Conservation (phyloP, 2,797 vertebrate species). For the Rhabdophis nuchalis region DNA sequence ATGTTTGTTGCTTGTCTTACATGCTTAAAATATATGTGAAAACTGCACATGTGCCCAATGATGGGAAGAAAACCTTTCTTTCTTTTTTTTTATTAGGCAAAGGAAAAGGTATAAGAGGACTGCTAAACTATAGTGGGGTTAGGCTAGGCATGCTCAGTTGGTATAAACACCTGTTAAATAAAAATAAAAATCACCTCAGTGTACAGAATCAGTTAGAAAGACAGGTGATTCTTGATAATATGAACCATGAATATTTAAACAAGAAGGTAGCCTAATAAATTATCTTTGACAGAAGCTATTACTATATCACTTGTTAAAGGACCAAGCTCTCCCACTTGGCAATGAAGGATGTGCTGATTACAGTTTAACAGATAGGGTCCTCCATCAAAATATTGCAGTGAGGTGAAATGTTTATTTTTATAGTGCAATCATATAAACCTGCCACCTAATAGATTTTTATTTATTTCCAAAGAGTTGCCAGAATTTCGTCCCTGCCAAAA, state of each 20-base stretch:
- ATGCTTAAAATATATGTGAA: background rate
- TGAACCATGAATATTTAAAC: background rate
- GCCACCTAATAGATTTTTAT: background rate
- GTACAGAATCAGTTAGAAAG: background rate
- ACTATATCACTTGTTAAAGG: background rate
- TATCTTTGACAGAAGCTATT: background rate
- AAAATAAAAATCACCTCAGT: background rate
- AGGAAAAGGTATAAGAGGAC: background rate
- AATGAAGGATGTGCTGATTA: background rate
- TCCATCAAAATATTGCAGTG: background rate
- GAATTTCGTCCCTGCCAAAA: background rate
- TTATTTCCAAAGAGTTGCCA: background rate
- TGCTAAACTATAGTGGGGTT: background rate
- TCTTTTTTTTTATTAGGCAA: background rate
- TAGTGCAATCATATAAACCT: background rate
- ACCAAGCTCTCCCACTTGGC: background rate
- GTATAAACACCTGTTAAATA: background rate
- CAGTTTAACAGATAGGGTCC: background rate
- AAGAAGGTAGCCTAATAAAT: background rate
- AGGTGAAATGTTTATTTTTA: background rate
- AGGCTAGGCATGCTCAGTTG: background rate
- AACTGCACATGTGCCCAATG: background rate
- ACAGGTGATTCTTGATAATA: background rate
- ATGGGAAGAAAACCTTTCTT: background rate
- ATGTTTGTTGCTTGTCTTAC: background rate